Percentiles rank a stretch among this genome's conserved stretches.
phyloP scores from a whole-genome alignment of 1,140 invertebrate genomes.

The Conus ventricosus region DNA sequence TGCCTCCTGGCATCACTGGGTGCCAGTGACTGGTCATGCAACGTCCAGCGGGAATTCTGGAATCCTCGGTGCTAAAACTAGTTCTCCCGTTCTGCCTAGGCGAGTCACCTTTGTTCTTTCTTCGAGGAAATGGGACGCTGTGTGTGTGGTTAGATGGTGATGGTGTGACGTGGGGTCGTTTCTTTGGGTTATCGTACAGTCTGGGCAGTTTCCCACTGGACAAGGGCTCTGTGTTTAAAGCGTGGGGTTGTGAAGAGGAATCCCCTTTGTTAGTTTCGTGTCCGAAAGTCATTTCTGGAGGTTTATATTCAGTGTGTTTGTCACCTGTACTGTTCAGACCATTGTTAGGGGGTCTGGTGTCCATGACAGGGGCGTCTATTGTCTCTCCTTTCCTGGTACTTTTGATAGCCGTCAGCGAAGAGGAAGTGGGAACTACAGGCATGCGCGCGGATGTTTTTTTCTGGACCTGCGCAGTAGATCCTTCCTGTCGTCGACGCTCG shows the following conservation, averaged over 20 bases:
- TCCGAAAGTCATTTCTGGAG: not conserved
- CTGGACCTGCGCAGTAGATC: not conserved
- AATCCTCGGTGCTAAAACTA: not conserved
- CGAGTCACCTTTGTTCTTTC: not conserved
- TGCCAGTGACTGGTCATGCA: too few relatives aligned
- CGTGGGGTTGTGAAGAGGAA: not conserved
- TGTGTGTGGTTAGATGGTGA: not conserved
- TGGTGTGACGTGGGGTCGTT: too few relatives aligned
- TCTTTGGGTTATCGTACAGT: too few relatives aligned
- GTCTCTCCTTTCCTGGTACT: not conserved
- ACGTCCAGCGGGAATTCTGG: not conserved
- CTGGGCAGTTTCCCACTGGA: not conserved
- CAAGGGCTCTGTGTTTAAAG: not conserved
- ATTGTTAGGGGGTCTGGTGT: not conserved
- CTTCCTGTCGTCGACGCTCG: slow-evolving; percentile 23
- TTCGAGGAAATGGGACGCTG: not conserved
- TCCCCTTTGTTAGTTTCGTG: not conserved
- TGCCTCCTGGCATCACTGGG: not conserved
- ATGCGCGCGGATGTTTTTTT: not conserved
- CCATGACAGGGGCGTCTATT: not conserved
- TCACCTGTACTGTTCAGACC: not conserved
- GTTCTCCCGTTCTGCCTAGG: not conserved
- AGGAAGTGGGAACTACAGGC: slow-evolving; percentile 1
- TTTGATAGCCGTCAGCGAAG: slow-evolving; percentile 30
- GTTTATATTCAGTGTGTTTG: not conserved